Base-by-base conservation (phyloP, 2,113 vertebrate genomes). In the Sylvia atricapilla region DNA sequence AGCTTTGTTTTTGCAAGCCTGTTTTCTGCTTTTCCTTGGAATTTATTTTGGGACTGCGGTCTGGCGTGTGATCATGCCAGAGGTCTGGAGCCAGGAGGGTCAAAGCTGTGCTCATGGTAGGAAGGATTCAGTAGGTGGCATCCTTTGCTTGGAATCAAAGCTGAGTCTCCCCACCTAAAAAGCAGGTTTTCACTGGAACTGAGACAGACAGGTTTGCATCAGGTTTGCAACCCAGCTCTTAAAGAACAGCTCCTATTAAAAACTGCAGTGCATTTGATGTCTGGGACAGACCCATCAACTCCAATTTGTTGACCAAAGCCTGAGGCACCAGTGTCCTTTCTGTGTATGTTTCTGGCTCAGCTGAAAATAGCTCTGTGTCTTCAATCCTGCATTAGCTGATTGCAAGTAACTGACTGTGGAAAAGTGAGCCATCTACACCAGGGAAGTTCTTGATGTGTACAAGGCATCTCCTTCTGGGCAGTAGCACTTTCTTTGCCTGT, bases 101-200 rank as follows among this genome's bases (percentile, higher is more conserved):
- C 77, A 67, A 69, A 89, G 70, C 33, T 21, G 16, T n/a, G 69
- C 43, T 90, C 2, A 0, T 62, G 20, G 50, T 88, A 37, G 74
- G 19, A 10, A 92, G 80, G 80, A 86, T 92, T 81, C 84, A 90
- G 90, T 93, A 94, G 92, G 91, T 95, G 93, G 88, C 93, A 95
- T 89, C 87, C 81, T 96, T 95, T 77, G 28, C 94, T 86, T 90
- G 90, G 64, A 90, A 73, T 94, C 91, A 46, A 46, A 92, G 35
- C 69, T 69, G 21, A 53, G 78, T 67, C 56, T 90, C 76, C 76
- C 52, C 49, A 41, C 47, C n/a, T 77, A 30, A 83, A 93, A 77
- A 52, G 3, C 33, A 49, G 76, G 47, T 50, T 13, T 52, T 53
- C 4, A 1, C 20, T 86, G 69, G 25, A 41, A 28, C 30, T 37